Conservation (phyloP, 2,797 vertebrate species). For the Buceros bicornis region DNA sequence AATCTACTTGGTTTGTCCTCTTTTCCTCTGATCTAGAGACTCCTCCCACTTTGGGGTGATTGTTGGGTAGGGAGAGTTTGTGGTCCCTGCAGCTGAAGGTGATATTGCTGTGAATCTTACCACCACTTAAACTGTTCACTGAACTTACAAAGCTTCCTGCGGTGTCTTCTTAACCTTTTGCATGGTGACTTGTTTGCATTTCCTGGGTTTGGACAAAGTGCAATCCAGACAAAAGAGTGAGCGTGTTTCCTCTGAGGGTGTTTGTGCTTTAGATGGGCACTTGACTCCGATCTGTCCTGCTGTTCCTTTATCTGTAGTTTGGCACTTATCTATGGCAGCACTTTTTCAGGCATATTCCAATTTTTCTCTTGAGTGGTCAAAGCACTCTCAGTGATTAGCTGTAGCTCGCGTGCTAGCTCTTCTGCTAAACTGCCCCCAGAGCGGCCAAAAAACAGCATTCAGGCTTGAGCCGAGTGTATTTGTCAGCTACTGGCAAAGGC, state of each 20-base stretch:
- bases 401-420: neutral
- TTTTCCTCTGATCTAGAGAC: neutral
- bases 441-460: neutral
- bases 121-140: constrained; percentile 12
- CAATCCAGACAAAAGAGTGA: neutral
- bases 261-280: constrained; percentile 21
- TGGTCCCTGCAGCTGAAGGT: neutral
- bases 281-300: constrained; percentile 36
- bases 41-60: accelerated
- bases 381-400: constrained; percentile 14
- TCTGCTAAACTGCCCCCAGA: neutral
- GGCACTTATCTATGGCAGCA: constrained; percentile 44
- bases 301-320: constrained; percentile 55
- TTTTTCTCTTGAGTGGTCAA: constrained; percentile 47
- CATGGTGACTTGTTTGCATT: constrained; percentile 1
- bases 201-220: constrained; percentile 18
- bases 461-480: neutral
- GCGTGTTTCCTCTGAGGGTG: neutral
- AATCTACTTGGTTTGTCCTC: neutral
- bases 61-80: neutral
- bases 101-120: neutral
- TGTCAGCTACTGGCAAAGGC: neutral
- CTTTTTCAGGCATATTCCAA: constrained; percentile 46
- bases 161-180: constrained; percentile 34
- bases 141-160: constrained; percentile 9